Conservation (phyloP, 2,113 vertebrate genomes). For the Ameiurus melas region DNA sequence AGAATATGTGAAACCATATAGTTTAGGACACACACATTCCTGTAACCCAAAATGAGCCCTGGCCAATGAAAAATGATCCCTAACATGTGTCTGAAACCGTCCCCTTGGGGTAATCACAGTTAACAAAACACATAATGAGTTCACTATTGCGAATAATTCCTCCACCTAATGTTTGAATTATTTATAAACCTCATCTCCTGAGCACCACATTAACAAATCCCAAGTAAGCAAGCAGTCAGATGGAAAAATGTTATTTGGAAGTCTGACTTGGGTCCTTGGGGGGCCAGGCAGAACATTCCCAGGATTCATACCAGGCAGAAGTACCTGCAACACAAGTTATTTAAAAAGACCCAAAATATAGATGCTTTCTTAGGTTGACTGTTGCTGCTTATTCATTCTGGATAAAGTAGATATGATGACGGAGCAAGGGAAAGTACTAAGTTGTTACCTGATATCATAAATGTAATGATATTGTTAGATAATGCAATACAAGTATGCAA, state of each 20-base stretch:
- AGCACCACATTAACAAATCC: slow-evolving; percentile 53
- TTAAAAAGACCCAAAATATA: slow-evolving; percentile 2
- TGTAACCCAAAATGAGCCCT: slow-evolving; percentile 31
- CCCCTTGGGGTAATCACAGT: slow-evolving; percentile 42
- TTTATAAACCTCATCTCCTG: slow-evolving; percentile 55
- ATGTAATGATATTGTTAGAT: neutral
- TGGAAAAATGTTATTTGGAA: slow-evolving; percentile 47
- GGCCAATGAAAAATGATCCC: slow-evolving; percentile 41
- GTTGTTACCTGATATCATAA: slow-evolving; percentile 4
- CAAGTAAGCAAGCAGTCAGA: slow-evolving; percentile 48
- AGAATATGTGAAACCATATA: slow-evolving; percentile 25
- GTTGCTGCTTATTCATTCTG: neutral
- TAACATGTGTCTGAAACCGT: slow-evolving; percentile 44
- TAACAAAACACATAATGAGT: slow-evolving; percentile 50
- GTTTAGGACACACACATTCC: slow-evolving; percentile 31
- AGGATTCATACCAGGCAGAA: slow-evolving; percentile 23
- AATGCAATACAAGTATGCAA: neutral
- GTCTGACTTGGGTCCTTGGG: slow-evolving; percentile 38
- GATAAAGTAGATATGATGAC: neutral
- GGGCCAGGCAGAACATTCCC: slow-evolving; percentile 5
- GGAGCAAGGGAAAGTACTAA: neutral
- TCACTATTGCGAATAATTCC: slow-evolving; percentile 49
- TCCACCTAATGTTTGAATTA: slow-evolving; percentile 52
- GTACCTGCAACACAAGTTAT: neutral
- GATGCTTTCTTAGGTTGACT: neutral